Evolutionary conservation across 2,113 vertebrate species (phyloP), one percentile per base, ranked within the genome.

Genomic region (Cyphomyrus discorhynchus): DNA sequence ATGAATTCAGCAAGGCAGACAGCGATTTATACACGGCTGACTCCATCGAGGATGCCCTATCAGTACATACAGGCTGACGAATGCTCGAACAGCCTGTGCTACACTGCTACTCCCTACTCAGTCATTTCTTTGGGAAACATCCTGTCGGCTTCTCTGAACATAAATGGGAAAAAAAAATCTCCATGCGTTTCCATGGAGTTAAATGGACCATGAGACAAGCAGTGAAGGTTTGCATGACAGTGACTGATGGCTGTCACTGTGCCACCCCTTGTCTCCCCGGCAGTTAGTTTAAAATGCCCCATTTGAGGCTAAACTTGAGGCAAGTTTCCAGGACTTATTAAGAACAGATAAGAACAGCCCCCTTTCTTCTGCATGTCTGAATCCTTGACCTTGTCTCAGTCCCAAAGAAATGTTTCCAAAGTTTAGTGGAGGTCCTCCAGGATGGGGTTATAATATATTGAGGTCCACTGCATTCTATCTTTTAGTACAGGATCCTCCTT

Each of bases 281-380:
- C 27, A 88, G 39, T 88, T 88, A 52, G 45, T 88, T 74, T 52
- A 80, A 77, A 77, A 88, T 82, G 24, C 47, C 50, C 49, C 80
- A 74, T 53, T 27, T 49, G n/a, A 74, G 56, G 46, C 47, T 39
- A 77, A 88, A 52, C 66, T 13, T 88, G 5, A 39, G 66, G 46
- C 66, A 80, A 39, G 13, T 49, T 77, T 47, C n/a, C 45, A 80
- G 35, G 74, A 17, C 35, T 42, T 80, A 19, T 80, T 80, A 80
- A 77, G 74, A 42, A 42, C 74, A 77, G 70, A 80, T 80, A 70
- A 70, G 62, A 70, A 31, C 62, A 70, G 62, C 62, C 15, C 27
- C 15, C 17, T 80, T 77, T 77, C n/a, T 42, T 19, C 6, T 17
- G 31, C 35, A 70, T 70, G 74, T 42, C 5, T 46, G 56, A 88